phyloP scores from a whole-genome alignment of 2,888 invertebrate genomes.

The Pollenia amentaria region DNA sequence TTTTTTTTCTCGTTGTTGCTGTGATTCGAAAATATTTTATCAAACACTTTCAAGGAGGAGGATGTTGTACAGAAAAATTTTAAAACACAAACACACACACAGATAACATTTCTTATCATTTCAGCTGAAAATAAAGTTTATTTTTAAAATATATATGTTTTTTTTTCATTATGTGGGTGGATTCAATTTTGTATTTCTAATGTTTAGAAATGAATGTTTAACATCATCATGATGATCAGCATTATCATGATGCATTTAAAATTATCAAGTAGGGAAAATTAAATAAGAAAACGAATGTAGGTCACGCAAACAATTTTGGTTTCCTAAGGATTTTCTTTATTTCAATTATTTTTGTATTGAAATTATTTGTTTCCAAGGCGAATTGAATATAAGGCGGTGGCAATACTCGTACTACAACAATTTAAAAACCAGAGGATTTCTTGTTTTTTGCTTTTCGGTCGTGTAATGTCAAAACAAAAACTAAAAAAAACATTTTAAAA shows the following conservation, averaged over 20 bases:
- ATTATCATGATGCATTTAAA: constrained; percentile 30
- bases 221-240: constrained; percentile 1
- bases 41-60: constrained; percentile 70
- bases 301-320: constrained; percentile 35
- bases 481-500: no score
- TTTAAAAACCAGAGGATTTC: no score
- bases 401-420: no score
- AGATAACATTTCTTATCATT: constrained; percentile 17
- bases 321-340: constrained; percentile 59
- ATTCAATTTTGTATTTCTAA: constrained; percentile 31
- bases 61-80: constrained; percentile 63
- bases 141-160: constrained; percentile 58
- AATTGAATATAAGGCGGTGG: no score
- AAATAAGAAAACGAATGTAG: constrained; percentile 57
- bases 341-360: not conserved
- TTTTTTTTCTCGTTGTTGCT: constrained; percentile 22
- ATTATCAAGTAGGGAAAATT: not conserved
- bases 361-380: not conserved
- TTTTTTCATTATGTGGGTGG: constrained; percentile 64
- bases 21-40: constrained; percentile 46
- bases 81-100: constrained; percentile 1
- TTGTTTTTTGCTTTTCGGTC: no score
- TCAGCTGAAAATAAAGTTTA: constrained; percentile 67
- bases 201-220: constrained; percentile 26
- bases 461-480: no score